These are phyloP conservation scores for Apamea sordens DNA, from an alignment of 2,888 invertebrate genomes.

Conservation along the genomic window DNA sequence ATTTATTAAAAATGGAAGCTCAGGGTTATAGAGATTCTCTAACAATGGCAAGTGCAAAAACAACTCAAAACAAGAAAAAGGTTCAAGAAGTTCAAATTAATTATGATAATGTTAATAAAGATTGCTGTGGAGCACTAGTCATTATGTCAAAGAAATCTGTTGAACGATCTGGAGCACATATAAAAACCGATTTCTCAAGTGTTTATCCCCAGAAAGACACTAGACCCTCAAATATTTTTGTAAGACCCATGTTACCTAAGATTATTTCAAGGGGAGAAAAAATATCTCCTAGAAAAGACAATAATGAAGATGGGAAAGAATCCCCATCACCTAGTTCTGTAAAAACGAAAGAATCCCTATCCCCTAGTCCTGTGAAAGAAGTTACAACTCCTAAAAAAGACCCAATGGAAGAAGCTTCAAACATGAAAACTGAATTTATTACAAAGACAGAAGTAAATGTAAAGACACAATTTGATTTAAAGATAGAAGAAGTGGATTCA, in stretches of 20 bases:
- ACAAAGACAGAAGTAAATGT: constrained; percentile 1
- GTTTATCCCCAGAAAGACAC: constrained; percentile 73
- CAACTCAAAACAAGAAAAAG: constrained; percentile 80
- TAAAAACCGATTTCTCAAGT: constrained; percentile 75
- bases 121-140: constrained; percentile 82
- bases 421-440: constrained; percentile 36
- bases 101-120: constrained; percentile 81
- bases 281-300: constrained; percentile 83
- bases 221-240: constrained; percentile 78
- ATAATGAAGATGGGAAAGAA: constrained; percentile 83
- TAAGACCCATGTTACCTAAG: constrained; percentile 84
- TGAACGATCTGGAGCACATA: constrained; percentile 79
- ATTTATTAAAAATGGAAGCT: constrained; percentile 89
- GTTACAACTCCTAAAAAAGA: constrained; percentile 52
- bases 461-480: not conserved
- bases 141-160: constrained; percentile 82
- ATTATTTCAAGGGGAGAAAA: constrained; percentile 77
- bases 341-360: constrained; percentile 92
- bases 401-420: constrained; percentile 48
- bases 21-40: constrained; percentile 86
- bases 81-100: constrained; percentile 72
- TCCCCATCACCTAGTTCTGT: constrained; percentile 91
- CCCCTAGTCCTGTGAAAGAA: constrained; percentile 93
- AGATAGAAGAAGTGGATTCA: not conserved
- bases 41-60: constrained; percentile 71